Base-by-base conservation (phyloP, 2,888 invertebrate species). In the Phytoseiulus persimilis region DNA sequence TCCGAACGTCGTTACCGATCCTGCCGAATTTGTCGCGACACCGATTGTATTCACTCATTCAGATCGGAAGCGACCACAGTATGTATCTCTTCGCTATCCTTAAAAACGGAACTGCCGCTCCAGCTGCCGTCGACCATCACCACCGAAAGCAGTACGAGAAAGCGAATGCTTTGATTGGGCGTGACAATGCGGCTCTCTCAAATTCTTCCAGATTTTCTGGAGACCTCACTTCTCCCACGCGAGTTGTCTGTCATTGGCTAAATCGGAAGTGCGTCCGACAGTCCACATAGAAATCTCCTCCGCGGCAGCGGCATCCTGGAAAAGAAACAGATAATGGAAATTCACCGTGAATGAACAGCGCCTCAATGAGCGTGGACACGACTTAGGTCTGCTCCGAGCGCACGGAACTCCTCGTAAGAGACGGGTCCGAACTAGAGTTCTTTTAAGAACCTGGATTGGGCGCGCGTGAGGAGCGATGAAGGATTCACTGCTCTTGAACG, bases 181-280 rank as follows among this genome's bases (percentile, higher is more conserved):
- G 65, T 65, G 65, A 65, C 65, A 65, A 65, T 65, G 65, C 65
- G 65, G 18, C 18, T 65, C 65, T 65, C 65, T 14, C 65, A 39
- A 39, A 65, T 65, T 65, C 65, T 65, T 65, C 18, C 65, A 23
- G 23, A 65, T 65, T 65, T 65, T 65, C 65, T 65, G 65, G 65
- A 65, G 65, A 65, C 65, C 65, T 65, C 65, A 65, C 65, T 65
- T 65, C 65, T 65, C 65, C 65, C 65, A 65, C 65, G 65, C 65
- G 65, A 65, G 65, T 65, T 65, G 65, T 65, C 65, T 65, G 65
- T 65, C 65, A 65, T 65, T 65, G 65, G 18, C 65, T 65, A 65
- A 65, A 65, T 65, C 65, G 65, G 65, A 65, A 65, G 65, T 65
- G 65, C 65, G 65, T 65, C 65, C 65, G 65, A 65, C 5, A 65